A percentile compares a stretch with the other conserved stretches of the same genome.
phyloP scores from a whole-genome alignment of 2,113 vertebrate genomes.

The Athene noctua region DNA sequence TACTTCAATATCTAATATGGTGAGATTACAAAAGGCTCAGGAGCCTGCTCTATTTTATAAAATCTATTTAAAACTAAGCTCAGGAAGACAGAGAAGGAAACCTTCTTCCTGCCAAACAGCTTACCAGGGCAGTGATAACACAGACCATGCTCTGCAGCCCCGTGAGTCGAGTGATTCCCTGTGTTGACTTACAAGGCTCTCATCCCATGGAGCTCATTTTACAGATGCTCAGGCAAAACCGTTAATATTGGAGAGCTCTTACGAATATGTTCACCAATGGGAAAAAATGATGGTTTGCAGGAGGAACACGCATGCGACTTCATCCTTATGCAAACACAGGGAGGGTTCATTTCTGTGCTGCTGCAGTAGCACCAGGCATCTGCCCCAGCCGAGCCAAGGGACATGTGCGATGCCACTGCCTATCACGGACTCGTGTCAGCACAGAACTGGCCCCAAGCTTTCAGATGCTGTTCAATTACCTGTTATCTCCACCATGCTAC shows the following conservation, averaged over 20 bases:
- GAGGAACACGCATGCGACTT: rapidly evolving
- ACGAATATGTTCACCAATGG: not conserved
- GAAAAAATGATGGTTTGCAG: not conserved
- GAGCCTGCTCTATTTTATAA: not conserved
- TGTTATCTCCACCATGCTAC: not conserved
- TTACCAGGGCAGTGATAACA: not conserved
- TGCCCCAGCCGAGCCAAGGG: not conserved
- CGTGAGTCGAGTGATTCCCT: not conserved
- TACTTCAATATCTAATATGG: not conserved
- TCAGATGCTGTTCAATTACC: not conserved
- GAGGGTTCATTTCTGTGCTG: not conserved
- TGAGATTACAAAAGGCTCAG: not conserved
- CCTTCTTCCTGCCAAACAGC: not conserved
- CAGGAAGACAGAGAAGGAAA: not conserved
- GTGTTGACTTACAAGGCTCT: not conserved
- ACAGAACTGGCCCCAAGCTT: not conserved
- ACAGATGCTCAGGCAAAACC: not conserved
- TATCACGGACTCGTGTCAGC: not conserved
- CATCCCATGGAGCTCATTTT: not conserved
- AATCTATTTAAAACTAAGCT: not conserved
- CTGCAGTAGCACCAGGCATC: not conserved
- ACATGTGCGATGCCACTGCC: rapidly evolving
- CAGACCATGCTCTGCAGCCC: not conserved
- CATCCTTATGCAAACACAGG: not conserved
- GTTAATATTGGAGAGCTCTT: not conserved